Evolutionary conservation across 2,797 vertebrate genomes (phyloP).

Genomic region (Tachyglossus aculeatus): DNA sequence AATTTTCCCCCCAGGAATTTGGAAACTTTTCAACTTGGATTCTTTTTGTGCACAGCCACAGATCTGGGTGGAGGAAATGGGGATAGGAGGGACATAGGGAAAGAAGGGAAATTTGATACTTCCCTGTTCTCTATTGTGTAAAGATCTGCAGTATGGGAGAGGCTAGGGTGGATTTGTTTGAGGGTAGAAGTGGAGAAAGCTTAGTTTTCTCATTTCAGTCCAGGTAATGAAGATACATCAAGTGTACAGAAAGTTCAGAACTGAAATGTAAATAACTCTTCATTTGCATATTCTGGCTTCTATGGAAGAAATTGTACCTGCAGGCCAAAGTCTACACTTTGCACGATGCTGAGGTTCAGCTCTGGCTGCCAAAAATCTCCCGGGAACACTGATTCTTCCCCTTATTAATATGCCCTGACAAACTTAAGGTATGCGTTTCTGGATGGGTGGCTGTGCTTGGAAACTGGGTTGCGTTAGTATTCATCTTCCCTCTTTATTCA

Average conservation of each 20-base stretch:
- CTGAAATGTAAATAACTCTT: not conserved
- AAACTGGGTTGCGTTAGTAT: conserved; percentile 24
- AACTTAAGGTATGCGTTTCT: conserved; percentile 5
- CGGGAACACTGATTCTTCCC: fast-evolving
- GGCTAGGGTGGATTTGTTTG: not conserved
- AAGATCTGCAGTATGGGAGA: not conserved
- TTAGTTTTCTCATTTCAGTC: conserved; percentile 10
- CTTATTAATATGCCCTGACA: not conserved
- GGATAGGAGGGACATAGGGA: no score
- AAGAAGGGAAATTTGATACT: no score
- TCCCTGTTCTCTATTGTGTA: no score
- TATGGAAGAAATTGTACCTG: not conserved
- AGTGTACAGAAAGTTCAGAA: conserved; percentile 23
- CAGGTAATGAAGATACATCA: not conserved
- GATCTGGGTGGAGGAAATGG: no score
- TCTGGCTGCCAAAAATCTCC: conserved; percentile 1
- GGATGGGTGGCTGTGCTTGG: conserved; percentile 15
- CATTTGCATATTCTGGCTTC: conserved; percentile 21
- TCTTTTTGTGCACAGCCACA: not conserved
- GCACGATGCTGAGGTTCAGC: conserved; percentile 7
- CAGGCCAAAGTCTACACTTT: conserved; percentile 3
- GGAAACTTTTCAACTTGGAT: not conserved
- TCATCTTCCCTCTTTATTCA: not conserved
- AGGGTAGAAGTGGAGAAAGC: not conserved
- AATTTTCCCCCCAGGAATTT: not conserved